phyloP scores from a whole-genome alignment of 2,797 vertebrate genomes.

The Margarornis squamiger region DNA sequence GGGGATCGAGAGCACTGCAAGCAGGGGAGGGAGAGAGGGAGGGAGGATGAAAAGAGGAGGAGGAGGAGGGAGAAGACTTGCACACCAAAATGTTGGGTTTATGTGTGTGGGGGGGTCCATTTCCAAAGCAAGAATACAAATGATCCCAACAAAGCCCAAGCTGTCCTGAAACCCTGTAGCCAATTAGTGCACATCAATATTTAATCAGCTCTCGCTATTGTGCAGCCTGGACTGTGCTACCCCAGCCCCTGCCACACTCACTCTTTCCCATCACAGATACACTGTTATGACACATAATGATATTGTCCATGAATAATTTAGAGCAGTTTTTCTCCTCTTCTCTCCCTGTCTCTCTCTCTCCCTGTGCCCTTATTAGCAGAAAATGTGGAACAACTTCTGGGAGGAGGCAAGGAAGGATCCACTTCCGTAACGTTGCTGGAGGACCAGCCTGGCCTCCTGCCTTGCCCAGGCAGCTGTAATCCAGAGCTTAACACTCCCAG shows the following conservation, averaged over 20 bases:
- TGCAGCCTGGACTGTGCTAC: constrained; percentile 69
- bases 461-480: neutral
- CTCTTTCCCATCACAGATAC: constrained; percentile 81
- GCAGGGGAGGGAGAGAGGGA: neutral
- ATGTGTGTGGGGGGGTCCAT: constrained; percentile 29
- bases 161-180: constrained; percentile 90
- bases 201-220: constrained; percentile 83
- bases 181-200: constrained; percentile 97
- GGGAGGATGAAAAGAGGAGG: neutral
- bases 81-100: constrained; percentile 61
- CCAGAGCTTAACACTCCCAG: accelerated
- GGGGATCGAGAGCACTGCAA: constrained; percentile 29
- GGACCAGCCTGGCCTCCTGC: neutral
- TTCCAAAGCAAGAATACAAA: constrained; percentile 79
- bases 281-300: constrained; percentile 99
- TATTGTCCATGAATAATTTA: constrained; percentile 95
- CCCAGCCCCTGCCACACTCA: constrained; percentile 71
- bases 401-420: constrained; percentile 29
- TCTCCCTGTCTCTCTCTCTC: constrained; percentile 48
- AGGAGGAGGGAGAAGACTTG: constrained; percentile 50
- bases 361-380: constrained; percentile 71
- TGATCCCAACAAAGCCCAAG: constrained; percentile 77
- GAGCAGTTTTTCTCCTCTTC: constrained; percentile 71
- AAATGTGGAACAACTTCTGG: constrained; percentile 65
- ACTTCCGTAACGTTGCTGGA: neutral